Evolutionary conservation across 2,113 vertebrate genomes (phyloP).

Genomic region (Stegastes partitus): DNA sequence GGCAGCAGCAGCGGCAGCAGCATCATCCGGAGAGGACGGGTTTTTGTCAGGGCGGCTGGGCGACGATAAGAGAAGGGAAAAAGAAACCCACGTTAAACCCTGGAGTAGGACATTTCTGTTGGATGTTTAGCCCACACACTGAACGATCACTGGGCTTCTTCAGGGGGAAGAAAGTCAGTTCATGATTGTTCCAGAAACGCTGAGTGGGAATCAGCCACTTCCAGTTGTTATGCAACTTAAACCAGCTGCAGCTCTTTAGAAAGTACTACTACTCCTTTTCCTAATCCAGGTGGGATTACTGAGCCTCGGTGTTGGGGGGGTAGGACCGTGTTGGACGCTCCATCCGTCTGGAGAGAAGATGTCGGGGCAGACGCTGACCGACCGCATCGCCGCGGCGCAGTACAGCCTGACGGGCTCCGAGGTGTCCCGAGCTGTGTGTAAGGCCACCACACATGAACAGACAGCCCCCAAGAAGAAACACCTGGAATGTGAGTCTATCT

Average conservation of each 20-base stretch:
- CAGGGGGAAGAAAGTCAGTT: constrained; percentile 28
- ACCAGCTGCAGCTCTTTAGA: background rate
- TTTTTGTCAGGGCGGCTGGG: constrained; percentile 31
- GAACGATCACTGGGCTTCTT: constrained; percentile 7
- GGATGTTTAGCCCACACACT: background rate
- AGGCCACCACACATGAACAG: constrained; percentile 98
- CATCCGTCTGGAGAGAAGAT: constrained; percentile 89
- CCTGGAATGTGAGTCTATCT: constrained; percentile 95
- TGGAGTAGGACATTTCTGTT: background rate
- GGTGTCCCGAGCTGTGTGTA: constrained; percentile 96
- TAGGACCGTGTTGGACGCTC: constrained; percentile 70
- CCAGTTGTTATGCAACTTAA: constrained; percentile 55
- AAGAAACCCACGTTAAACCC: background rate
- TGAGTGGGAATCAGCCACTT: constrained; percentile 26
- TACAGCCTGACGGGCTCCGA: constrained; percentile 98
- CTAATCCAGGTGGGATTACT: constrained; percentile 52
- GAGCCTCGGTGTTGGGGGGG: constrained; percentile 35
- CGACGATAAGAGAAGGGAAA: constrained; percentile 35
- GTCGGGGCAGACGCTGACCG: constrained; percentile 99
- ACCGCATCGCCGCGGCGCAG: constrained; percentile 99
- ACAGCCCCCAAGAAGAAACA: constrained; percentile 99
- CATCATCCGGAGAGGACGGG: constrained; percentile 66
- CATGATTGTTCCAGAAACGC: constrained; percentile 44
- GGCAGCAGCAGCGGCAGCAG: constrained; percentile 46
- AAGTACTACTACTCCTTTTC: constrained; percentile 4